These are phyloP conservation scores for Daboia siamensis DNA, from an alignment of 2,113 vertebrate species.

Conservation along the genomic window DNA sequence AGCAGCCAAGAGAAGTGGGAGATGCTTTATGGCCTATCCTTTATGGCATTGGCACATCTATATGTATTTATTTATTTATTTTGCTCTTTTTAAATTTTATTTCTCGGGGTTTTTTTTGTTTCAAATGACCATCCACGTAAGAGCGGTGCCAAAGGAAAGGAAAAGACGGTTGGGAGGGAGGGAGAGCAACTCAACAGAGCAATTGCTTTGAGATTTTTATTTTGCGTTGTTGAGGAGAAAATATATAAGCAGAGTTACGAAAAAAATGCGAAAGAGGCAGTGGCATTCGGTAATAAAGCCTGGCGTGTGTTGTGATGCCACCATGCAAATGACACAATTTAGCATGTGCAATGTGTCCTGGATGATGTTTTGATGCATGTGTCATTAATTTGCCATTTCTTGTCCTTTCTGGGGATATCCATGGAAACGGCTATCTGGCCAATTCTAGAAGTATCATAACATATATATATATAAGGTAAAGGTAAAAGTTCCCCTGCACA, in stretches of 20 bases:
- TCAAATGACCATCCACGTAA: neutral
- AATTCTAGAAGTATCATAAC: neutral
- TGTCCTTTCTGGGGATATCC: neutral
- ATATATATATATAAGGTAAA: no score
- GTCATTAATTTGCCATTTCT: neutral
- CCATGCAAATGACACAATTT: neutral
- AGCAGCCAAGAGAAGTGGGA: constrained; percentile 58
- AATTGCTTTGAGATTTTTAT: neutral
- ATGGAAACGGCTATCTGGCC: neutral
- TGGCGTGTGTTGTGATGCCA: neutral
- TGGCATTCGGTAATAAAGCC: neutral
- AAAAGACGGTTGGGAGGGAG: neutral
- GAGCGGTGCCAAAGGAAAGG: neutral
- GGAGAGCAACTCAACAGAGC: neutral
- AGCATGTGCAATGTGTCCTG: neutral
- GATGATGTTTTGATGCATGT: neutral
- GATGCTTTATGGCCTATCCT: constrained; percentile 32
- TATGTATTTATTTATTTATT: no score
- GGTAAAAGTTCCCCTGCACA: no score
- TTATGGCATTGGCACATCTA: neutral
- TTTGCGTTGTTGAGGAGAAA: neutral
- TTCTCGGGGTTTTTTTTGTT: no score
- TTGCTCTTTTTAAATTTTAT: neutral
- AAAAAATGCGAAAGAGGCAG: neutral
- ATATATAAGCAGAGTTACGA: neutral